These are phyloP conservation scores for Harpegnathos saltator DNA, from an alignment of 1,140 invertebrate genomes.

Conservation along the genomic window DNA sequence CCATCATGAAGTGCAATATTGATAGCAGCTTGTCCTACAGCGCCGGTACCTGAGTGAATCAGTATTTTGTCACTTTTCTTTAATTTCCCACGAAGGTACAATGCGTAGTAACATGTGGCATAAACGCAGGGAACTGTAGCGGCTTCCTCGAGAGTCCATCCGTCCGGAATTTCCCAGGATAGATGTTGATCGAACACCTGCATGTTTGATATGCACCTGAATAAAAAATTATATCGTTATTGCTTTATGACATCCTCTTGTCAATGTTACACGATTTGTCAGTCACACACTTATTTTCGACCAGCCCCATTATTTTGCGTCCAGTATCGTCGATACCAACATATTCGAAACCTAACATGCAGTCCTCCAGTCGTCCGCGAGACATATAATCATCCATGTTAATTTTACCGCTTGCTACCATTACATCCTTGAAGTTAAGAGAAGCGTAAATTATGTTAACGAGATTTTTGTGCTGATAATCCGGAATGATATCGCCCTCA, in stretches of 20 bases:
- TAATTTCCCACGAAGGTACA: conserved; percentile 87
- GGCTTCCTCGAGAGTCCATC: conserved; percentile 94
- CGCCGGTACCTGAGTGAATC: conserved; percentile 92
- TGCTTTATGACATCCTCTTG: not conserved
- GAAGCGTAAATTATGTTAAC: conserved; percentile 88
- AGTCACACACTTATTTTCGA: conserved; percentile 70
- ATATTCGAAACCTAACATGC: conserved; percentile 91
- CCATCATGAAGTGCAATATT: conserved; percentile 88
- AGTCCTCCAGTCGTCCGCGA: conserved; percentile 88
- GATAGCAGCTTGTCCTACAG: conserved; percentile 93
- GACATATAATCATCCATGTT: conserved; percentile 87
- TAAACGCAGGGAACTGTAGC: conserved; percentile 95
- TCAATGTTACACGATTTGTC: not conserved
- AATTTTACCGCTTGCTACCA: conserved; percentile 92
- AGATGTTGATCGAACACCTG: conserved; percentile 88
- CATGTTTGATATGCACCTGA: conserved; percentile 87
- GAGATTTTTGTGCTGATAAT: conserved; percentile 79
- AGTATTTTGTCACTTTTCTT: conserved; percentile 88
- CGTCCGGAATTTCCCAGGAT: conserved; percentile 92
- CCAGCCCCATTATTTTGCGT: conserved; percentile 90
- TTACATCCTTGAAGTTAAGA: conserved; percentile 92
- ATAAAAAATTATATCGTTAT: not conserved
- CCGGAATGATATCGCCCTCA: conserved; percentile 86
- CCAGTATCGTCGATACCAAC: conserved; percentile 87
- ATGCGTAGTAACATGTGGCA: conserved; percentile 93